Base-by-base conservation (phyloP, 2,113 vertebrate genomes). In the Stigmatopora nigra region DNA sequence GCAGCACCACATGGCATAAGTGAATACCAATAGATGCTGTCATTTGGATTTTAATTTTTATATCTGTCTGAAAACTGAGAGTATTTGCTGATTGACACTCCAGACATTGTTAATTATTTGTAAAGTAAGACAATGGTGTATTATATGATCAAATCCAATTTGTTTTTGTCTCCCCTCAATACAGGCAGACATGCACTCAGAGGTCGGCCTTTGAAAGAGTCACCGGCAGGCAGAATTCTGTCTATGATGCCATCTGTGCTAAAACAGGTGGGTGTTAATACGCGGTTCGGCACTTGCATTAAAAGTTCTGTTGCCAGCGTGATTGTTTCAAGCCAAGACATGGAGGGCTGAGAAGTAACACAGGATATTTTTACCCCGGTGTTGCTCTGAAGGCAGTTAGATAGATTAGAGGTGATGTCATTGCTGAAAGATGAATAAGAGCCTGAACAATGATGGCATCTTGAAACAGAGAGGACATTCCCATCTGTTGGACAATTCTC, bases 261-360 rank as follows among this genome's bases (percentile, higher is more conserved):
- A 84, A 85, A 81, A 83, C 83, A 84, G 89, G 90, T 91, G 82
- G 82, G 86, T 84, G 64, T 63, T 65, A 64, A 70, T 72, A 56
- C 70, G 64, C 70, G 65, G 14, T 64, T 67, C 51, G 56, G 41
- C 73, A 70, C 70, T 52, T 58, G 51, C 70, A 68, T 48, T 36
- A 46, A 58, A 16, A 22, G 35, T 61, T 68, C n/a, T 14, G 4
- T 19, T 77, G 49, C 66, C 65, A 61, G 82, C 72, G 73, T 73
- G 70, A 63, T 52, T 69, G 79, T 81, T 72, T 67, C 64, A 76
- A 80, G 61, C 64, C 82, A 83, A 81, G 83, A 57, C 75, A 72
- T 62, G 64, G 77, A 82, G 70, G 58, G 69, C 74, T 60, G 73
- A 80, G 77, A 78, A 84, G 78, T 74, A 76, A 65, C 64, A 73